Conservation (phyloP, 2,113 vertebrate genomes). For the Syngnathus floridae region DNA sequence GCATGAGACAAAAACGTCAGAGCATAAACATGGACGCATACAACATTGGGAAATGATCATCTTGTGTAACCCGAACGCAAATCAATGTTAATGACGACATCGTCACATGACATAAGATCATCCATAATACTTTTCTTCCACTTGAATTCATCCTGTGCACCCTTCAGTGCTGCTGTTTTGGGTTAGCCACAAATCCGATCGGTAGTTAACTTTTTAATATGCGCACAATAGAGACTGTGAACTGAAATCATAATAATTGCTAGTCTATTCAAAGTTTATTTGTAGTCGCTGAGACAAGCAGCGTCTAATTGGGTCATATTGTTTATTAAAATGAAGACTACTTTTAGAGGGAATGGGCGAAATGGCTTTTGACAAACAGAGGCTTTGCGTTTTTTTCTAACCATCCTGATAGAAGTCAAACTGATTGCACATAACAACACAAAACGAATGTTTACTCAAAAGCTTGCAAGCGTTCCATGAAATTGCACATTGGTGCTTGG, state of each 20-base stretch:
- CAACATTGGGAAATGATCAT: no score
- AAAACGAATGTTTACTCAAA: constrained; percentile 1
- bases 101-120: no score
- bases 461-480: not conserved
- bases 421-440: not conserved
- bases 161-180: no score
- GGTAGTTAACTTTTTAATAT: not conserved
- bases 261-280: not conserved
- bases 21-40: no score
- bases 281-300: not conserved
- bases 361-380: constrained; percentile 1
- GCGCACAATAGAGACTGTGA: not conserved
- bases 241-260: not conserved
- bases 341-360: not conserved
- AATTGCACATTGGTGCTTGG: not conserved
- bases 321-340: not conserved
- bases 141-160: no score
- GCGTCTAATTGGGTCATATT: not conserved
- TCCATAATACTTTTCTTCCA: no score
- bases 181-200: no score
- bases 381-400: not conserved
- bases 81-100: no score
- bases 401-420: not conserved
- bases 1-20: no score
- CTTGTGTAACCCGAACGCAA: no score